These are phyloP conservation scores for Cyclophora punctaria DNA, from an alignment of 2,888 invertebrate genomes.

Conservation along the genomic window DNA sequence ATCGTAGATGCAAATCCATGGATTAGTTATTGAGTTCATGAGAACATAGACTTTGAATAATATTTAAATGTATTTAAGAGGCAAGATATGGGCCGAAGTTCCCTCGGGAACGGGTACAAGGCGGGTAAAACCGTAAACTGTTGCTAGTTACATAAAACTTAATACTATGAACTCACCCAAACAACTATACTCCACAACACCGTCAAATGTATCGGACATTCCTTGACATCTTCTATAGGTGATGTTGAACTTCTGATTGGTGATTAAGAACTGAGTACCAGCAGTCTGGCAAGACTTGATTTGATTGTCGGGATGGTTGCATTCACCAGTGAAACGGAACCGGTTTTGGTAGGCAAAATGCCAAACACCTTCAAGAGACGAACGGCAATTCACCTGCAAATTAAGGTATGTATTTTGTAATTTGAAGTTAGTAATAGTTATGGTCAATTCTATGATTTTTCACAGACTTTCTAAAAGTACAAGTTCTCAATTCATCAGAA, in stretches of 20 bases:
- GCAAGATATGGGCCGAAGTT: too few species aligned
- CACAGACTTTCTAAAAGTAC: too few species aligned
- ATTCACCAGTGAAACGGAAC: conserved; percentile 93
- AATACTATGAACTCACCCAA: conserved; percentile 67
- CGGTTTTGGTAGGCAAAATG: conserved; percentile 94
- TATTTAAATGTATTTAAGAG: too few species aligned
- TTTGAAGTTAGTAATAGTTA: too few species aligned
- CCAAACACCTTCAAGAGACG: conserved; percentile 97
- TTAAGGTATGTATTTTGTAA: too few species aligned
- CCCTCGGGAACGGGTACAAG: too few species aligned
- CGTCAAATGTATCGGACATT: conserved; percentile 93
- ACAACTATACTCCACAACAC: conserved; percentile 94
- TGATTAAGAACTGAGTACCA: conserved; percentile 95
- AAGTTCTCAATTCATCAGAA: too few species aligned
- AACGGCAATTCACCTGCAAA: conserved; percentile 87
- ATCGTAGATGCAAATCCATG: too few species aligned
- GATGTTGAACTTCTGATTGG: conserved; percentile 97
- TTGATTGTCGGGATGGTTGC: conserved; percentile 89
- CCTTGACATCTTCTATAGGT: conserved; percentile 93
- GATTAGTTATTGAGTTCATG: too few species aligned
- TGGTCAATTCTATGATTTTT: too few species aligned
- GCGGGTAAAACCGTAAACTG: too few species aligned
- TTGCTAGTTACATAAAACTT: neutral
- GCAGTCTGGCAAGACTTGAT: conserved; percentile 96
- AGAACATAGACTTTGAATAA: too few species aligned